Percentiles rank a stretch among this genome's conserved stretches.
Conservation (phyloP, 2,888 invertebrate genomes). For the Trachelus tabidus region DNA sequence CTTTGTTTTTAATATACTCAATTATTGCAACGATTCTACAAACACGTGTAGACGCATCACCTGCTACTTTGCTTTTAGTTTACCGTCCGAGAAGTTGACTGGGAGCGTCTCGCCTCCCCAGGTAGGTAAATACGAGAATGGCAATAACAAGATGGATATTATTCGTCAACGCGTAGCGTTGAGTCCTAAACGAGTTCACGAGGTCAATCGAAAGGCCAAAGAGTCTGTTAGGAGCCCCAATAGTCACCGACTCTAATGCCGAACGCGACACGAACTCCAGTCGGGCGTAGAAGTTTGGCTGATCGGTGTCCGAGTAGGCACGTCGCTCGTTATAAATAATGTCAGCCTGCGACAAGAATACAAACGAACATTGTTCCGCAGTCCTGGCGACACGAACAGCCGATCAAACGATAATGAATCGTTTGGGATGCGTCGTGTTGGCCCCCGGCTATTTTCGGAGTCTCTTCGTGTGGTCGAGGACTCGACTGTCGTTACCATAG, state of each 20-base stretch:
- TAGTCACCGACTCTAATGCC: background rate
- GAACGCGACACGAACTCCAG: background rate
- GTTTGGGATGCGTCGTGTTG: constrained; percentile 11
- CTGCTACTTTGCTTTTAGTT: background rate
- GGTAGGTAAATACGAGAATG: background rate
- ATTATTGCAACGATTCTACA: background rate
- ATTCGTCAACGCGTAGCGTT: background rate
- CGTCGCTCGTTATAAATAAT: constrained; percentile 20
- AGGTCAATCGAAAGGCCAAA: background rate
- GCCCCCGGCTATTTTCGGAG: background rate
- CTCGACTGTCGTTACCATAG: background rate
- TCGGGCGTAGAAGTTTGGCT: background rate
- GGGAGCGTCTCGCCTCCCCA: background rate
- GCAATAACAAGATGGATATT: background rate
- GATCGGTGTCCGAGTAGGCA: background rate
- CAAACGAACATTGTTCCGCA: constrained; percentile 12
- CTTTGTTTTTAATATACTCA: background rate
- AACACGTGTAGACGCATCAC: background rate
- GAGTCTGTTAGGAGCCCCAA: background rate
- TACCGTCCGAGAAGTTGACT: background rate
- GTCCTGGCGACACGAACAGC: constrained; percentile 3
- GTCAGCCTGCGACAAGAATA: constrained; percentile 8
- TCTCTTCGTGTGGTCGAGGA: background rate
- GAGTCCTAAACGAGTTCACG: background rate
- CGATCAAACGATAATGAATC: constrained; percentile 11